These are phyloP conservation scores for Semotilus atromaculatus DNA, from an alignment of 2,797 vertebrate genomes.

Conservation along the genomic window DNA sequence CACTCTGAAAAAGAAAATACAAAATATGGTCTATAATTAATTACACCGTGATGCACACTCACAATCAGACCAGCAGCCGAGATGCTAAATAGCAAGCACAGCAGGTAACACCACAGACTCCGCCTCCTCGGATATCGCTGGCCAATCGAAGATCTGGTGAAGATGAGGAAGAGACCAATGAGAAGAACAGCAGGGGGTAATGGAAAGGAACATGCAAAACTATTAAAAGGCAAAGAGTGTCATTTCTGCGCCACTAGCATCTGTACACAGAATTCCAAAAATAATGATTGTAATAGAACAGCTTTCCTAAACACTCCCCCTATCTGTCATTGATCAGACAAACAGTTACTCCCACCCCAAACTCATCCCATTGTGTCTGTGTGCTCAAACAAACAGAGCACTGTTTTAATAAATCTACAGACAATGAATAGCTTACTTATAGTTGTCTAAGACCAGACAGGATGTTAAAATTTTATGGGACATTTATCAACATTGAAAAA, in stretches of 20 bases:
- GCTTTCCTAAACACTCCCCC: not conserved
- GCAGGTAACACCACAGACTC: constrained; percentile 90
- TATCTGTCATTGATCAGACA: not conserved
- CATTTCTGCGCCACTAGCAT: not conserved
- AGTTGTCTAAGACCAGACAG: not conserved
- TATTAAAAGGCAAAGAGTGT: not conserved
- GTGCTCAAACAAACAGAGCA: not conserved
- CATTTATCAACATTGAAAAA: not conserved
- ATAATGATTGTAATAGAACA: not conserved
- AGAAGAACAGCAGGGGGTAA: not conserved
- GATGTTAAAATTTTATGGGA: not conserved
- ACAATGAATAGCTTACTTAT: not conserved
- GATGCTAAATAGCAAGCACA: constrained; percentile 88
- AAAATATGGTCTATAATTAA: not conserved
- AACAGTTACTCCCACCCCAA: not conserved
- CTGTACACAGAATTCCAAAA: not conserved
- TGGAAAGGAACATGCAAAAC: not conserved
- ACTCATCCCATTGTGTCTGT: not conserved
- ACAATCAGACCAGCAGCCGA: constrained; percentile 89
- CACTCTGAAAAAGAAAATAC: not conserved
- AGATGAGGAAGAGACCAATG: not conserved
- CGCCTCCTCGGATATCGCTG: constrained; percentile 90
- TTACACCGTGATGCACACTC: constrained; percentile 66
- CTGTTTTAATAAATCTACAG: not conserved
- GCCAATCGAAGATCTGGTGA: constrained; percentile 89